Conservation (phyloP, 2,113 vertebrate genomes). For the Sardina pilchardus region DNA sequence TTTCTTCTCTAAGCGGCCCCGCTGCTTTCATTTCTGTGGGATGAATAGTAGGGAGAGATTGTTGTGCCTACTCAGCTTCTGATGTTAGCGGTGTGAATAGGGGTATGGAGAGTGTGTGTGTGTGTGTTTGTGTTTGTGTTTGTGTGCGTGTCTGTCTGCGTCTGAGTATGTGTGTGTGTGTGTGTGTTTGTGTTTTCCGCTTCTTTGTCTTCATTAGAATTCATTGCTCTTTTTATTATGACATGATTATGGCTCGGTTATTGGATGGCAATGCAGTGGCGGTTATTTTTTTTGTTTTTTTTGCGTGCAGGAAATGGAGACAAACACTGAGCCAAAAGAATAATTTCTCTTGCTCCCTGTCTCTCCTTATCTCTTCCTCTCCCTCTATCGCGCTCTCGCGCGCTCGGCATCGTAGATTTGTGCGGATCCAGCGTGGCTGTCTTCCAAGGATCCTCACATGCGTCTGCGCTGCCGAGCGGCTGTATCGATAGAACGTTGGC, state of each 20-base stretch:
- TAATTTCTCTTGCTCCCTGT: neutral
- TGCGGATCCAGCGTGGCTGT: conserved; percentile 47
- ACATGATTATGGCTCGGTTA: neutral
- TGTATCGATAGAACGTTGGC: conserved; percentile 43
- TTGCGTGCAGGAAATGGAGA: neutral
- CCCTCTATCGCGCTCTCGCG: neutral
- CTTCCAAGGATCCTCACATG: conserved; percentile 50
- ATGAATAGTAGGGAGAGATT: neutral
- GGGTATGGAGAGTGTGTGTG: neutral
- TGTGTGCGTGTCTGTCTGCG: neutral
- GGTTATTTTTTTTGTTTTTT: neutral
- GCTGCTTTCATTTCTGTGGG: neutral
- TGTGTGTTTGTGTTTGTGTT: neutral
- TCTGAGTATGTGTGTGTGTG: neutral
- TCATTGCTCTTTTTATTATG: neutral
- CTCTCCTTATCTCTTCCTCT: neutral
- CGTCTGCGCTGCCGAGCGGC: conserved; percentile 39
- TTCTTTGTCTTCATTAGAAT: neutral
- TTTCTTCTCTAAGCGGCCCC: neutral
- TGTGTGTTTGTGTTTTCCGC: neutral
- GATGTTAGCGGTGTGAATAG: neutral
- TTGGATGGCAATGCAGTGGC: neutral
- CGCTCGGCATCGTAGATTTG: neutral
- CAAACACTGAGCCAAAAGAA: neutral
- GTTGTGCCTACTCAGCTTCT: neutral